Base-by-base conservation (phyloP, 2,888 invertebrate genomes). In the Tholera decimalis region DNA sequence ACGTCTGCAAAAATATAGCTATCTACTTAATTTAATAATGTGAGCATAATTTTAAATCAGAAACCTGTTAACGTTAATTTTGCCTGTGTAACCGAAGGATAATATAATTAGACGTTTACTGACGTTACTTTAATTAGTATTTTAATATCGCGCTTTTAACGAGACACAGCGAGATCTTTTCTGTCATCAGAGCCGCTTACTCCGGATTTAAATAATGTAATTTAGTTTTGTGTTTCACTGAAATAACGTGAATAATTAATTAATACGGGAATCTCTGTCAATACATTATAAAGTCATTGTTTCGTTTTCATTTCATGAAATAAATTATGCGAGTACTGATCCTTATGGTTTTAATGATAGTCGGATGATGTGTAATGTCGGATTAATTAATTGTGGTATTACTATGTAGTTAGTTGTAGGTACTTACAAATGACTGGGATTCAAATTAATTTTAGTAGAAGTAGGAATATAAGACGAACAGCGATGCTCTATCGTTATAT, bases 161-260 rank as follows among this genome's bases (percentile, higher is more conserved):
- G 20, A 37, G 30, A 44, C 47, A 54, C 30, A 62, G 39, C 9
- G n/a, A 35, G 49, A 61, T 53, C 28, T 65, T 66, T 58, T 61
- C 47, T 57, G 57, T 60, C 60, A 58, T 43, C 28, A 6, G 28
- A 39, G 13, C 8, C 22, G 35, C 26, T 47, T 46, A 28, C 22
- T 55, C 9, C 24, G 41, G 26, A 54, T 65, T 60, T 22, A 57
- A 61, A 53, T 39, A 50, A 46, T 56, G 24, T 43, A 35, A 60
- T 62, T 44, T 43, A 49, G 35, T 71, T 51, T 41, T 43, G 33
- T 46, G 35, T 63, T 39, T 22, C 46, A 68, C 60, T 71, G 54
- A 68, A 68, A 72, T 57, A 58, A 57, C 46, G 20, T 53, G 46
- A 51, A 62, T 51, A 66, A 62, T 62, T 51, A 66, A 62, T 62